Percentiles rank a stretch among this genome's conserved stretches.
phyloP scores from a whole-genome alignment of 2,113 vertebrate species.

The Menura novaehollandiae region DNA sequence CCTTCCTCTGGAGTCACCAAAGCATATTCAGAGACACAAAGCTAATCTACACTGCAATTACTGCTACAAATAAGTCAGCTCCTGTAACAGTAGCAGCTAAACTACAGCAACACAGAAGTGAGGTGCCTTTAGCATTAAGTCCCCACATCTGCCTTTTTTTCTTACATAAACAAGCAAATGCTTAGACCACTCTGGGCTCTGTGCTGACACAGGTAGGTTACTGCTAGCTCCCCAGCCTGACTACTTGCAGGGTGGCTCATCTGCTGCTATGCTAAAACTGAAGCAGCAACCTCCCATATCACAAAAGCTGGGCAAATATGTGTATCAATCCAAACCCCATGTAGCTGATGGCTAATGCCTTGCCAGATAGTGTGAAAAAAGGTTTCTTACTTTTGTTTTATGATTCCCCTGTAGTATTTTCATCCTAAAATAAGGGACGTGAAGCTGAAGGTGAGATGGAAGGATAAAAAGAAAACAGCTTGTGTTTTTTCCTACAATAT shows the following conservation, averaged over 20 bases:
- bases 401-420: not conserved
- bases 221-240: not conserved
- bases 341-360: not conserved
- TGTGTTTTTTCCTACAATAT: not conserved
- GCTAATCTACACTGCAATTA: not conserved
- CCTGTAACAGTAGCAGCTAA: not conserved
- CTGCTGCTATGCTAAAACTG: not conserved
- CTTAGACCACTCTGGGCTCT: rapidly evolving
- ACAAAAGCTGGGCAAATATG: not conserved
- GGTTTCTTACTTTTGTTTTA: not conserved
- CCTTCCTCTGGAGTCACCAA: not conserved
- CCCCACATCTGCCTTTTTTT: not conserved
- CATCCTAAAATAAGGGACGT: not conserved
- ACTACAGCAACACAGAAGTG: not conserved
- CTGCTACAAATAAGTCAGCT: not conserved
- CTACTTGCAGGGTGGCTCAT: not conserved
- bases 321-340: not conserved
- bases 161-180: not conserved
- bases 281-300: not conserved
- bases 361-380: not conserved
- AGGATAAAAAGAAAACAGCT: not conserved
- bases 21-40: not conserved
- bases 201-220: not conserved
- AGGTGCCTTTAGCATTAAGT: not conserved
- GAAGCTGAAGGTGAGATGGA: not conserved